phyloP scores from a whole-genome alignment of 2,888 invertebrate species.

The Acronicta psi region DNA sequence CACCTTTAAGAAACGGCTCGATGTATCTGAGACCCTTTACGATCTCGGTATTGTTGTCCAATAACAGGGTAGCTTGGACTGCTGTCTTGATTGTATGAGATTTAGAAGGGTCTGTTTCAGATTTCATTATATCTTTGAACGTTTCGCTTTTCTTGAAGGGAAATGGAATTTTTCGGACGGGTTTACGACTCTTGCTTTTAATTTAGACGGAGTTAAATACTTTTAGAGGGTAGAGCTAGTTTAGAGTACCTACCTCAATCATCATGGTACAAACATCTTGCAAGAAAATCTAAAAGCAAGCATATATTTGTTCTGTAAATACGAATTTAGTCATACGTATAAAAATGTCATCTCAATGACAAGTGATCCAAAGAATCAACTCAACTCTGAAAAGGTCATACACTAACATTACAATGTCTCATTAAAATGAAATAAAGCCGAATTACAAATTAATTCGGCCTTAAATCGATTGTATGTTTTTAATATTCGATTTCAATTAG shows the following conservation, averaged over 20 bases:
- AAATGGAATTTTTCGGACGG: not conserved
- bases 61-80: conserved; percentile 5
- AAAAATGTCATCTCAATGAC: conserved; percentile 23
- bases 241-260: too few species aligned
- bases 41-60: conserved; percentile 35
- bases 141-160: not conserved
- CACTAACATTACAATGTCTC: conserved; percentile 15
- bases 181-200: too few species aligned
- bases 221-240: too few species aligned
- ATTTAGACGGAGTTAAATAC: too few species aligned
- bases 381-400: conserved; percentile 43
- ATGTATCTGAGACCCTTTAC: conserved; percentile 3
- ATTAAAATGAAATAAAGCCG: conserved; percentile 2
- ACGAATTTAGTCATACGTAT: not conserved
- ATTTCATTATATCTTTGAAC: conserved; percentile 45
- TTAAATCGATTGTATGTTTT: conserved; percentile 19
- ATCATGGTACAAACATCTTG: too few species aligned
- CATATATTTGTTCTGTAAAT: not conserved
- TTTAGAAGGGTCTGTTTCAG: conserved; percentile 22
- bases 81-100: conserved; percentile 34
- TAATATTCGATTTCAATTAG: conserved; percentile 19
- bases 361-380: conserved; percentile 24
- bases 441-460: conserved; percentile 31
- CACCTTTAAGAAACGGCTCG: conserved; percentile 17
- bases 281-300: too few species aligned